Evolutionary conservation across 2,888 invertebrate species (phyloP).

Genomic region (Cremastobaeus sp.): DNA sequence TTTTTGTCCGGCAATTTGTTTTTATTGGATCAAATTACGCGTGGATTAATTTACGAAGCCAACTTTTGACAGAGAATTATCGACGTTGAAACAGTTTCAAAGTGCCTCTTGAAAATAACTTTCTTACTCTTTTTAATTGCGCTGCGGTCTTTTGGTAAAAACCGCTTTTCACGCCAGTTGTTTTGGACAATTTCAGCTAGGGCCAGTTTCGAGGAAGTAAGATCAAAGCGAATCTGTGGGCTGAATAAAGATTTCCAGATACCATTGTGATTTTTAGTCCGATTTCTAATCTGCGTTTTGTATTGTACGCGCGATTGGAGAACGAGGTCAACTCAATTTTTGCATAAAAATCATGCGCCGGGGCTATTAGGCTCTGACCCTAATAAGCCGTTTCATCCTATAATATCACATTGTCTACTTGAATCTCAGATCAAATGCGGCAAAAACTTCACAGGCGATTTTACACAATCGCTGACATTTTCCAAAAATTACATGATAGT

Average conservation of each 20-base stretch:
- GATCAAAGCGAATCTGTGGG: background rate
- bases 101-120: too few relatives aligned
- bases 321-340: conserved; percentile 52
- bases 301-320: conserved; percentile 43
- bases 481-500: too few relatives aligned
- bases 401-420: conserved; percentile 51
- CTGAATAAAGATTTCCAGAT: too few relatives aligned
- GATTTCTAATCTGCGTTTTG: conserved; percentile 25
- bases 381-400: conserved; percentile 52
- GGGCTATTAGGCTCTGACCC: conserved; percentile 52
- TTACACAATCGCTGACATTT: too few relatives aligned
- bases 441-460: conserved; percentile 29
- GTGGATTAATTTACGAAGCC: conserved; percentile 2
- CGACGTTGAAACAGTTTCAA: background rate
- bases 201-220: too few relatives aligned
- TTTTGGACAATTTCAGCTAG: too few relatives aligned
- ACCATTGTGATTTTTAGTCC: conserved; percentile 19
- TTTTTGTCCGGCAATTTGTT: conserved; percentile 20
- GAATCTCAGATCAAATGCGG: conserved; percentile 34
- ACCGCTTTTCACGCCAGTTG: too few relatives aligned
- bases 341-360: conserved; percentile 49
- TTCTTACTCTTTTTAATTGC: too few relatives aligned
- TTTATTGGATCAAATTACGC: conserved; percentile 2
- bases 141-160: too few relatives aligned
- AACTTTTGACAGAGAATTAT: too few relatives aligned